phyloP scores from a whole-genome alignment of 2,888 invertebrate genomes.

The Tiliacea aurago region DNA sequence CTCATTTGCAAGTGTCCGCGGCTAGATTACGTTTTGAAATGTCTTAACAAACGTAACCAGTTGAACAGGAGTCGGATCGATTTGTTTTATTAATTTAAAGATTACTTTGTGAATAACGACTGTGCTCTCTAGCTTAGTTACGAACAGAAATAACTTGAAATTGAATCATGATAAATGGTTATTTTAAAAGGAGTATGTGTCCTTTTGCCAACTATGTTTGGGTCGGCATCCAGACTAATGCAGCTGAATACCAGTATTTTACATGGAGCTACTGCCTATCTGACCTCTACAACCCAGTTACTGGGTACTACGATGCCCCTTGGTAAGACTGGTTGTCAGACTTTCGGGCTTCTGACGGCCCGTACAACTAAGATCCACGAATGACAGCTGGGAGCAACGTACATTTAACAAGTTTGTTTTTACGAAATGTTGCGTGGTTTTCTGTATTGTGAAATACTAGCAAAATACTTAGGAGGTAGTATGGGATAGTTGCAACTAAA shows the following conservation, averaged over 20 bases:
- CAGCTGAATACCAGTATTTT: too few relatives aligned
- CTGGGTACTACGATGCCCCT: too few relatives aligned
- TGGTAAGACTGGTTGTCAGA: too few relatives aligned
- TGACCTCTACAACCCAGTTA: too few relatives aligned
- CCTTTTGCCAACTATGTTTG: neutral
- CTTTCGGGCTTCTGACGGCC: too few relatives aligned
- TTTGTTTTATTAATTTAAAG: conserved; percentile 78
- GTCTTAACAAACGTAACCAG: conserved; percentile 81
- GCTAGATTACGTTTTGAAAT: conserved; percentile 84
- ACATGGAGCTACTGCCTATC: too few relatives aligned
- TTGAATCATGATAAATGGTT: conserved; percentile 60
- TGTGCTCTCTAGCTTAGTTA: conserved; percentile 54
- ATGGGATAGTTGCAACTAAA: conserved; percentile 55
- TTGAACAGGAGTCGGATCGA: conserved; percentile 72
- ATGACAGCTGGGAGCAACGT: too few relatives aligned
- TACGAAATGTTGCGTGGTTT: conserved; percentile 46
- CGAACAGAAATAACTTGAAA: conserved; percentile 56
- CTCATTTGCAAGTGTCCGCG: conserved; percentile 84
- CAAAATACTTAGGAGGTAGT: conserved; percentile 54
- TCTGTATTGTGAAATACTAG: conserved; percentile 51
- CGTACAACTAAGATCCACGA: too few relatives aligned
- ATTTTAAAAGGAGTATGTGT: conserved; percentile 53
- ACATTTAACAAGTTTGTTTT: conserved; percentile 43
- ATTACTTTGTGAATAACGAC: conserved; percentile 68
- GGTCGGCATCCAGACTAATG: too few relatives aligned